A percentile compares a stretch with the other conserved stretches of the same genome.
phyloP scores from a whole-genome alignment of 2,797 vertebrate species.

The Busarellus nigricollis region DNA sequence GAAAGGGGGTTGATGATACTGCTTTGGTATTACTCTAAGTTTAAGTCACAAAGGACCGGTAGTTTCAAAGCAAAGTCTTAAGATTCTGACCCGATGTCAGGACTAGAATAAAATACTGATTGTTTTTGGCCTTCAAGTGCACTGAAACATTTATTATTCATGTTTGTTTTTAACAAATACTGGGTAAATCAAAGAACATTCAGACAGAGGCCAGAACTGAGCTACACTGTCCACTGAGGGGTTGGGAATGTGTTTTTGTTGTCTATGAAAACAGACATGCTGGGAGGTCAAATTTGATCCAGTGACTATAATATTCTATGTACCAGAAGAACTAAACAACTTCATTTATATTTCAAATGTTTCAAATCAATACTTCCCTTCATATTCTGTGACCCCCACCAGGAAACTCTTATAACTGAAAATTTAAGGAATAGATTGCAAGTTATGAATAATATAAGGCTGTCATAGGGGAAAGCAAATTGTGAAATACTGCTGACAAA shows the following conservation, averaged over 20 bases:
- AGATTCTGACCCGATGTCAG: neutral
- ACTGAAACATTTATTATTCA: slow-evolving; percentile 19
- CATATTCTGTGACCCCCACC: slow-evolving; percentile 45
- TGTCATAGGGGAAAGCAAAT: slow-evolving; percentile 60
- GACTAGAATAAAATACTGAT: neutral
- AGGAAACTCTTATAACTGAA: slow-evolving; percentile 62
- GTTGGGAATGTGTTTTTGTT: neutral
- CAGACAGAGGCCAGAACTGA: neutral
- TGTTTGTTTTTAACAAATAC: slow-evolving; percentile 22
- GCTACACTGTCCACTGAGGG: neutral
- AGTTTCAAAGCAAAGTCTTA: neutral
- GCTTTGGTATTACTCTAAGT: neutral
- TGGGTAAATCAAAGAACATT: slow-evolving; percentile 9
- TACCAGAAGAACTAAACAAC: slow-evolving; percentile 58
- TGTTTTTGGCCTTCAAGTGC: neutral
- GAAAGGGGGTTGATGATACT: neutral
- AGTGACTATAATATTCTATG: slow-evolving; percentile 22
- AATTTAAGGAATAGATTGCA: slow-evolving; percentile 60
- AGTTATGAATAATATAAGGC: slow-evolving; percentile 66
- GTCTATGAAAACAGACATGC: neutral
- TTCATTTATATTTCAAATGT: slow-evolving; percentile 81
- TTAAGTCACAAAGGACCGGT: neutral
- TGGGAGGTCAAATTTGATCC: slow-evolving; percentile 11
- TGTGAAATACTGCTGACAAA: slow-evolving; percentile 64
- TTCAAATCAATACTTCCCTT: slow-evolving; percentile 77